These are phyloP conservation scores for Fragum fragum DNA, from an alignment of 2,888 invertebrate genomes.

Conservation along the genomic window DNA sequence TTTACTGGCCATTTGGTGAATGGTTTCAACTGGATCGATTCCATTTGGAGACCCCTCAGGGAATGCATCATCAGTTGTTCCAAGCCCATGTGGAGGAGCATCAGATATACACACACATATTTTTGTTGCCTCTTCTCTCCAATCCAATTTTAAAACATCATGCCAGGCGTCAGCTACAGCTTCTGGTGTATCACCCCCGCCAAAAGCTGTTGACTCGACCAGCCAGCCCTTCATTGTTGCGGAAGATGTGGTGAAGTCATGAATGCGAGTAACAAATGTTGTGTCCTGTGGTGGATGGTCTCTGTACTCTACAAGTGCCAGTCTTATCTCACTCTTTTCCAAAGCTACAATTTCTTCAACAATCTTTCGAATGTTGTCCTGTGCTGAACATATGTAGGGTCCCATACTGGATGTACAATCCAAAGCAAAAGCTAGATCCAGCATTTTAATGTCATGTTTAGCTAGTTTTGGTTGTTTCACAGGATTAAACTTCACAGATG, in stretches of 20 bases:
- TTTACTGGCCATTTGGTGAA: conserved; percentile 78
- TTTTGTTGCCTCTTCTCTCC: conserved; percentile 81
- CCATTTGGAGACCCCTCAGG: conserved; percentile 82
- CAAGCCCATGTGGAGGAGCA: conserved; percentile 84
- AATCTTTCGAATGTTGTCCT: conserved; percentile 80
- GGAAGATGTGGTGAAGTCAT: conserved; percentile 82
- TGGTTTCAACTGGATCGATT: conserved; percentile 80
- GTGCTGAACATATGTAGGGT: conserved; percentile 79
- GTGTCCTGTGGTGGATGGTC: conserved; percentile 83
- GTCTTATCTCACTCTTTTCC: conserved; percentile 79
- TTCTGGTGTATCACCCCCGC: conserved; percentile 84
- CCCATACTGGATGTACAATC: conserved; percentile 85
- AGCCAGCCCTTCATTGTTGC: conserved; percentile 80
- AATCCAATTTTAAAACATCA: conserved; percentile 79
- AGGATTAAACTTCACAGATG: conserved; percentile 5
- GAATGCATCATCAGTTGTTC: conserved; percentile 73
- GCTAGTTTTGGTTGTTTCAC: conserved; percentile 66
- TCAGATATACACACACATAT: conserved; percentile 83
- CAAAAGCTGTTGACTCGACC: conserved; percentile 73
- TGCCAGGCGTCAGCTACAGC: conserved; percentile 84
- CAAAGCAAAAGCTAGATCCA: conserved; percentile 84
- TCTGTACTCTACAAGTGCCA: conserved; percentile 84
- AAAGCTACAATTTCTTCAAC: conserved; percentile 81
- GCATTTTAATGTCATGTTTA: conserved; percentile 74
- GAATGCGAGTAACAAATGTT: conserved; percentile 78